Evolutionary conservation across 2,113 vertebrate genomes (phyloP).

Genomic region (Mastomys coucha): DNA sequence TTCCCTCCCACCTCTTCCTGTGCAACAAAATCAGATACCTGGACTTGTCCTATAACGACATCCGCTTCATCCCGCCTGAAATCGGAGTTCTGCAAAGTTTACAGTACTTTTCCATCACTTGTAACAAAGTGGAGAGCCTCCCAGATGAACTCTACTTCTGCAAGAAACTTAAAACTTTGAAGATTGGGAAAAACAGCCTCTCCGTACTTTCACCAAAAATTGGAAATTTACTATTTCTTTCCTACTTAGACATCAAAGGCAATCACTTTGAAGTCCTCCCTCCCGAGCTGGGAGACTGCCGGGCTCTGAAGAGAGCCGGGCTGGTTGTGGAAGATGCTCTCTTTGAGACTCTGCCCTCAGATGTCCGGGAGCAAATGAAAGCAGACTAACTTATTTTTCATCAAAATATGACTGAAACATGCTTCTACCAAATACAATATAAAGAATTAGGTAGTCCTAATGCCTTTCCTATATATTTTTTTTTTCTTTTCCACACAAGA

Average conservation of each 20-base stretch:
- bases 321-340: constrained; percentile 94
- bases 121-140: constrained; percentile 97
- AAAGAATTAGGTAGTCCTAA: constrained; percentile 82
- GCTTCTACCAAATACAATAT: constrained; percentile 89
- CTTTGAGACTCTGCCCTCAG: constrained; percentile 97
- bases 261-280: constrained; percentile 98
- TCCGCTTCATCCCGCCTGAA: constrained; percentile 97
- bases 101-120: constrained; percentile 96
- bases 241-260: constrained; percentile 95
- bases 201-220: constrained; percentile 97
- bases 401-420: constrained; percentile 82
- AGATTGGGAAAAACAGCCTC: constrained; percentile 96
- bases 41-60: constrained; percentile 97
- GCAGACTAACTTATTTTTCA: constrained; percentile 90
- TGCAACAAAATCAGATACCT: constrained; percentile 98
- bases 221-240: constrained; percentile 92
- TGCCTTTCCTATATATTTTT: constrained; percentile 84
- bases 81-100: constrained; percentile 98
- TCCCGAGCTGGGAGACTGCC: constrained; percentile 93
- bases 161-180: constrained; percentile 98
- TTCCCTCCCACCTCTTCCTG: constrained; percentile 98
- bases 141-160: constrained; percentile 99
- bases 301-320: constrained; percentile 92
- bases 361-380: constrained; percentile 97
- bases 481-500: constrained; percentile 78